These are phyloP conservation scores for Phalanger gymnotis DNA, from an alignment of 2,797 vertebrate species.

Conservation along the genomic window DNA sequence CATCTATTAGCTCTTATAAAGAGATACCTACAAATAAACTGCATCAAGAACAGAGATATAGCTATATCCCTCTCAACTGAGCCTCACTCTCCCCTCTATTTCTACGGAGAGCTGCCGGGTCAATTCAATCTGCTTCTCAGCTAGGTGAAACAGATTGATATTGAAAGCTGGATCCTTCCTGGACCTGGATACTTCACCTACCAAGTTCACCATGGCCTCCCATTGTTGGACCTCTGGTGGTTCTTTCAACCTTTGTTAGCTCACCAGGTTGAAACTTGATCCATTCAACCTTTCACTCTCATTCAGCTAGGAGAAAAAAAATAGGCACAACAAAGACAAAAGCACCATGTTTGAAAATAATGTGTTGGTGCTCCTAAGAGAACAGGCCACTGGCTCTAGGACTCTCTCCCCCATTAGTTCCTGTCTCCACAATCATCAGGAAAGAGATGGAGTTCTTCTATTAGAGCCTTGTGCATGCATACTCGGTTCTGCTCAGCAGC, in stretches of 20 bases:
- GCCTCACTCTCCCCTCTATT: background rate
- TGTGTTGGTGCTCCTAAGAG: background rate
- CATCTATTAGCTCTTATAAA: too few relatives aligned
- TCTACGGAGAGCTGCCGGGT: background rate
- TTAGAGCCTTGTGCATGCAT: background rate
- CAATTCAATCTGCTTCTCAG: too few relatives aligned
- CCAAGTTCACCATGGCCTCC: too few relatives aligned
- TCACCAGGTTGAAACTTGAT: background rate
- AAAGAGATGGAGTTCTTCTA: background rate
- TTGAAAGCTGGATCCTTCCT: too few relatives aligned
- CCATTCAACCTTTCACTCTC: background rate
- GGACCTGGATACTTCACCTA: too few relatives aligned
- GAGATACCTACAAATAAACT: too few relatives aligned
- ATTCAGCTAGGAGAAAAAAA: background rate
- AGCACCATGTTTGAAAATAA: background rate
- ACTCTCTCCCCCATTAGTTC: background rate
- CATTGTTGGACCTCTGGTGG: background rate
- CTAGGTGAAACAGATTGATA: too few relatives aligned
- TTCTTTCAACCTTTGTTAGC: background rate
- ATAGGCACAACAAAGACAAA: background rate
- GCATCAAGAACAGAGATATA: too few relatives aligned
- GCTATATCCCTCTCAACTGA: background rate
- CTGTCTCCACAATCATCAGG: background rate
- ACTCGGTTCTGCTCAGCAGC: background rate
- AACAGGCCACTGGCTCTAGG: background rate